Evolutionary conservation across 2,797 vertebrate species (phyloP).

Genomic region (Arnoldichthys spilopterus): DNA sequence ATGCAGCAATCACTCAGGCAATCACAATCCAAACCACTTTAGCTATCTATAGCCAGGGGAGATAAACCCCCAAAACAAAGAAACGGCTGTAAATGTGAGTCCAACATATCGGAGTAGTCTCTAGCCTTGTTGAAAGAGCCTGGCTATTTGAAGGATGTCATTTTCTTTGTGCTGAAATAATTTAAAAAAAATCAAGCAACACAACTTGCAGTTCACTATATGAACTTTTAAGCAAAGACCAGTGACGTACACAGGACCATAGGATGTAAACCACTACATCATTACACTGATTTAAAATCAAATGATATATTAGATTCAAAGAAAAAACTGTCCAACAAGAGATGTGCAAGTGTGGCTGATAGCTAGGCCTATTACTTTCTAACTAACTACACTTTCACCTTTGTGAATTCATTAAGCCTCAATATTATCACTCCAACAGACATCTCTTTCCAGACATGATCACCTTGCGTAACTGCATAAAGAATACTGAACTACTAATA

Average conservation of each 20-base stretch:
- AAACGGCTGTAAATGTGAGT: constrained; percentile 28
- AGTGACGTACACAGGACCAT: neutral
- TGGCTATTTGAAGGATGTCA: constrained; percentile 26
- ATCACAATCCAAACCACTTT: constrained; percentile 49
- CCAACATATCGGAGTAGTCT: constrained; percentile 13
- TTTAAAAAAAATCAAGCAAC: neutral
- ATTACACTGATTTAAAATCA: constrained; percentile 15
- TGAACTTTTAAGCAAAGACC: constrained; percentile 27
- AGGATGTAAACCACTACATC: constrained; percentile 41
- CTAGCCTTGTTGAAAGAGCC: constrained; percentile 27
- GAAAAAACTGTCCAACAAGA: constrained; percentile 54
- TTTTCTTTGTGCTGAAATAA: constrained; percentile 2
- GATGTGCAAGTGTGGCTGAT: constrained; percentile 22
- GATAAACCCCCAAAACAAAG: constrained; percentile 43
- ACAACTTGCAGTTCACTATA: neutral
- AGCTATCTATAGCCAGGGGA: constrained; percentile 27
- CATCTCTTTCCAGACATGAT: constrained; percentile 21
- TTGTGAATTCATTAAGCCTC: constrained; percentile 27
- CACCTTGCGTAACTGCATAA: constrained; percentile 26
- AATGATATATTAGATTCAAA: constrained; percentile 54
- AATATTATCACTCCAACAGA: constrained; percentile 29
- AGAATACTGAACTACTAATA: constrained; percentile 16
- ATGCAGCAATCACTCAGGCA: constrained; percentile 50
- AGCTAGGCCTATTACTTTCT: constrained; percentile 35
- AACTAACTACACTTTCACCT: constrained; percentile 42